Base-by-base conservation (phyloP, 1,140 invertebrate species). In the Aphelenchoides besseyi region DNA sequence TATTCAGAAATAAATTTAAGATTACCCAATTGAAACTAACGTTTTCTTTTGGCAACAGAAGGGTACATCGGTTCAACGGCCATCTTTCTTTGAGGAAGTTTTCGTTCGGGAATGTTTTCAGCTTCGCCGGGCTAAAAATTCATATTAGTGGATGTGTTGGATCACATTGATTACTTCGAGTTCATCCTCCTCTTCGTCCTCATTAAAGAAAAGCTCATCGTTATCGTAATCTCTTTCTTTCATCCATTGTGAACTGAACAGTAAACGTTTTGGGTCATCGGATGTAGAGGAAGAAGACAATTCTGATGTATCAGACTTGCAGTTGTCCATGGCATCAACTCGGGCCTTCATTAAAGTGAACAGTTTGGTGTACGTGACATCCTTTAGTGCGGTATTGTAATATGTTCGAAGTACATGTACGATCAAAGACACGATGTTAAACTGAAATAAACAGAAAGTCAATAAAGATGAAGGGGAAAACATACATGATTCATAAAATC, bases 401-500 rank as follows among this genome's bases (percentile, higher is more conserved):
- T 83, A 77, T 33, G 78, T 70, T 16, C 74, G 70, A 18, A 82
- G 63, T 9, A 79, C 68, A 59, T 85, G 79, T n/a, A 70, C 68
- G n/a, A 83, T 70, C 12, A 83, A 70, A 8, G 74, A 29, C 26
- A 57, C 37, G 26, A 84, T 69, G 48, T 81, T 69, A 37, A 85
- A 80, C 82, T 82, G 37, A 73, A 84, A 76, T 23, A 35, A 28
- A 32, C 33, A 59, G 2, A 35, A 55, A 16, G n/a, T n/a, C 18
- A 37, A 53, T 32, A n/a, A 74, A 9, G 74, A 75, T 32, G 18
- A 3, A 71, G 28, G 16, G 3, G 5, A 9, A 71, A 69, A 70
- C 52, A 18, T 68, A 78, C 78, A 54, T 54, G 79, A 82, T 84
- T 84, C 69, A 99, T 96, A 87, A 95, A 98, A 87, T 99, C 97